Base-by-base conservation (phyloP, 2,113 vertebrate genomes). In the Hipposideros armiger region DNA sequence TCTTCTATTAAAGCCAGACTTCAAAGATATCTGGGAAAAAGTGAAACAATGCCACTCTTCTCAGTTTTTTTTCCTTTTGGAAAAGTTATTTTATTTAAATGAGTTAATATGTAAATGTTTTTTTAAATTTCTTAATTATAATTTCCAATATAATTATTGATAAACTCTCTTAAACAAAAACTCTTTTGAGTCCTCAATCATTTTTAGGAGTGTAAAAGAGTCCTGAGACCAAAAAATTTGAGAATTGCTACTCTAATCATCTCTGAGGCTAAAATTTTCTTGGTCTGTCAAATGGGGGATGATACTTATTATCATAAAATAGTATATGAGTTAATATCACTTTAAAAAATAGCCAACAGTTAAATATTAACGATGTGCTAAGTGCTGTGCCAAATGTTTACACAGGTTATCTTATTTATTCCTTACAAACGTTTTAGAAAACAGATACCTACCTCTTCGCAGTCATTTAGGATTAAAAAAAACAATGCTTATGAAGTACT, bases 81-180 rank as follows among this genome's bases (percentile, higher is more conserved):
- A 87, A 87, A 87, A 73, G 30, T 74, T 50, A 20, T 69, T 95
- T 82, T 81, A 66, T 50, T 36, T 45, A 67, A 78, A 13, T 66
- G 8, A 86, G 22, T 89, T 28, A 77, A 47, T 69, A 30, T 54
- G 16, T 72, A 84, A 88, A 90, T 69, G 3, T 40, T 73, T 73
- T 73, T 60, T 26, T 32, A 45, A 47, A 66, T 76, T 94, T 64
- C 50, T 86, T 24, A 69, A 36, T 77, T 80, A 67, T 87, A 90
- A 83, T 73, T 95, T 91, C 24, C 26, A 90, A 86, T 26, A 73
- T n/a, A 90, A 90, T 82, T 42, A 54, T 3, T 82, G 30, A 95
- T 13, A 90, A 87, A 62, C 47, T 72, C 42, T 67, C 26, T 74
- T 20, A 93, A 64, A 86, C 26, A 83, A 73, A 81, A 76, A n/a